A percentile compares a stretch with the other conserved stretches of the same genome.
Conservation (phyloP, 2,888 invertebrate genomes). For the Eristalinus aeneus region DNA sequence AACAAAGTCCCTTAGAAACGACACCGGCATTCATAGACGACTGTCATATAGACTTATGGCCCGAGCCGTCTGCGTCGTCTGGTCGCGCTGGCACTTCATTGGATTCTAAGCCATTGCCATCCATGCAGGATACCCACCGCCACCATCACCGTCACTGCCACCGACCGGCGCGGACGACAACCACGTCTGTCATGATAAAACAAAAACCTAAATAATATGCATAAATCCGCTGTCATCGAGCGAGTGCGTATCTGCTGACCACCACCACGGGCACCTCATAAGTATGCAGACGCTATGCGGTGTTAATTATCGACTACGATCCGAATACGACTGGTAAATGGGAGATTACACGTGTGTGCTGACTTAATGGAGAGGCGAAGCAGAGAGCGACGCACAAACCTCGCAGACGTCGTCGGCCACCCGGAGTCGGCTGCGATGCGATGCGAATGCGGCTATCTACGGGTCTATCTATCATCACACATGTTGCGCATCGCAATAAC, state of each 20-base stretch:
- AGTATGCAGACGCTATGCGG: conserved; percentile 69
- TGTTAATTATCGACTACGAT: conserved; percentile 70
- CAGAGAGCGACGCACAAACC: conserved; percentile 8
- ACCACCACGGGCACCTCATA: conserved; percentile 60
- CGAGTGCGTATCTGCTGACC: conserved; percentile 54
- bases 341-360: conserved; percentile 62
- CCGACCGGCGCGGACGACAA: not conserved
- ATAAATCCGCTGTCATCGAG: conserved; percentile 64
- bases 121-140: conserved; percentile 42
- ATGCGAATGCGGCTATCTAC: conserved; percentile 13
- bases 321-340: conserved; percentile 64
- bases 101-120: conserved; percentile 43
- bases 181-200: conserved; percentile 54
- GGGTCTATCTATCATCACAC: conserved; percentile 56
- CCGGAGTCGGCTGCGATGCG: conserved; percentile 46
- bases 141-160: not conserved
- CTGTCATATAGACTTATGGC: not conserved
- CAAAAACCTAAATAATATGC: conserved; percentile 69
- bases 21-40: conserved; percentile 14
- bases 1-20: conserved; percentile 35
- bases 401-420: conserved; percentile 61
- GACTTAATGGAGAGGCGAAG: conserved; percentile 56
- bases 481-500: conserved; percentile 67
- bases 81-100: conserved; percentile 47
- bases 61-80: conserved; percentile 37